A percentile compares a stretch with the other conserved stretches of the same genome.
Conservation (phyloP, 2,797 vertebrate genomes). For the Pogonophryne albipinna region DNA sequence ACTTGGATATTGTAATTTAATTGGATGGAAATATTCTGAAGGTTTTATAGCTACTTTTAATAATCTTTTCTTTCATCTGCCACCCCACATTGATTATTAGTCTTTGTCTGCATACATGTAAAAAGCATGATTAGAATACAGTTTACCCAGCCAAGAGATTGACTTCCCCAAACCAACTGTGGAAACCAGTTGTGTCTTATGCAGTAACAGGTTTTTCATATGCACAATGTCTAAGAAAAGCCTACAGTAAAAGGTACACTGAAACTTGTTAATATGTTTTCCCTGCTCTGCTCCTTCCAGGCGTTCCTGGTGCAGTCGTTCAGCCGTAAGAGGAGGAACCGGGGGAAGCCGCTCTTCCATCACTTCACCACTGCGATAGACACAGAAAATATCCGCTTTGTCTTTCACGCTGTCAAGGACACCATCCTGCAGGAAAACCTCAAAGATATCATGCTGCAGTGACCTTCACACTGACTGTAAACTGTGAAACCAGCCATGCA, state of each 20-base stretch:
- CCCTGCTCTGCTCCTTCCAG: slow-evolving; percentile 66
- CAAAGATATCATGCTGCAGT: slow-evolving; percentile 98
- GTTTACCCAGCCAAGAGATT: background rate
- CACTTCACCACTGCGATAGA: slow-evolving; percentile 98
- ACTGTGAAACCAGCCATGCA: slow-evolving; percentile 61
- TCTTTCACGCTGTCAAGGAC: slow-evolving; percentile 98
- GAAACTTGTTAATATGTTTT: background rate
- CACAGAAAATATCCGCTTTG: slow-evolving; percentile 98
- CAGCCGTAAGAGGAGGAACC: slow-evolving; percentile 93
- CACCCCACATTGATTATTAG: background rate
- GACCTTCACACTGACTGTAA: slow-evolving; percentile 66
- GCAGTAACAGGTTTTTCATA: background rate
- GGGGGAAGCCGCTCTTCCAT: slow-evolving; percentile 94
- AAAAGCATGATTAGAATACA: background rate
- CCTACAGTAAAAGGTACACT: background rate
- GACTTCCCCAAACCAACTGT: no score
- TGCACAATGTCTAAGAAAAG: background rate
- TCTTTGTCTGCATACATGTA: background rate
- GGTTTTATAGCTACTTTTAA: background rate
- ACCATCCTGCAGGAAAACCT: slow-evolving; percentile 98
- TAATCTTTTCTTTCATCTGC: background rate
- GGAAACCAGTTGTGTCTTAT: no score
- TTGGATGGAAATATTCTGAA: background rate
- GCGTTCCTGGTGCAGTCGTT: slow-evolving; percentile 95
- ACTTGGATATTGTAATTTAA: background rate